These are phyloP conservation scores for Philopotamus ludificatus DNA, from an alignment of 1,140 invertebrate genomes.

Conservation along the genomic window DNA sequence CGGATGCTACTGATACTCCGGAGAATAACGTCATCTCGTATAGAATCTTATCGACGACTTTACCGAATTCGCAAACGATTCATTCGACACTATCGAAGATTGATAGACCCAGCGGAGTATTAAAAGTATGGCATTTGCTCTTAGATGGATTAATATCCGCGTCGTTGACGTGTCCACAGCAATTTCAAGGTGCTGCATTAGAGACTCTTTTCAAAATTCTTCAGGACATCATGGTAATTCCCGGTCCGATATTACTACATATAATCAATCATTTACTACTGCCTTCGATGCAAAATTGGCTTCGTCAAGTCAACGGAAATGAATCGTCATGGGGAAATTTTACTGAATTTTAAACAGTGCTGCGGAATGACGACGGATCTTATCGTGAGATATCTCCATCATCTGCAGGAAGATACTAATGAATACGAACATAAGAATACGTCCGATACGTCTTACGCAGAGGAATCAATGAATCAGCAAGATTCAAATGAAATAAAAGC, in stretches of 20 bases:
- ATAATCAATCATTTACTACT: conserved; percentile 87
- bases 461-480: conserved; percentile 32
- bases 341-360: conserved; percentile 89
- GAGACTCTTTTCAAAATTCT: conserved; percentile 85
- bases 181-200: conserved; percentile 82
- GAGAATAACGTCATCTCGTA: conserved; percentile 60
- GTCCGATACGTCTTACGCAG: conserved; percentile 41
- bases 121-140: conserved; percentile 88
- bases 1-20: conserved; percentile 48
- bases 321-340: conserved; percentile 70
- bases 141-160: conserved; percentile 87
- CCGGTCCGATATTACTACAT: conserved; percentile 82
- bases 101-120: conserved; percentile 79
- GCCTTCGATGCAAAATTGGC: conserved; percentile 87
- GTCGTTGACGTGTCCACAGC: conserved; percentile 75
- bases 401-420: conserved; percentile 56
- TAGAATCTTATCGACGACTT: conserved; percentile 58
- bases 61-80: conserved; percentile 60
- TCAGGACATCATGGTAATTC: conserved; percentile 70
- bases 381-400: conserved; percentile 77
- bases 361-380: conserved; percentile 88
- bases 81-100: conserved; percentile 64
- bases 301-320: conserved; percentile 70
- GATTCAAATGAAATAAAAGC: conserved; percentile 54
- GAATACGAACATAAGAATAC: background rate